Percentiles rank a stretch among this genome's conserved stretches.
phyloP scores from a whole-genome alignment of 2,113 vertebrate species.

The Melanotaenia duboulayi region DNA sequence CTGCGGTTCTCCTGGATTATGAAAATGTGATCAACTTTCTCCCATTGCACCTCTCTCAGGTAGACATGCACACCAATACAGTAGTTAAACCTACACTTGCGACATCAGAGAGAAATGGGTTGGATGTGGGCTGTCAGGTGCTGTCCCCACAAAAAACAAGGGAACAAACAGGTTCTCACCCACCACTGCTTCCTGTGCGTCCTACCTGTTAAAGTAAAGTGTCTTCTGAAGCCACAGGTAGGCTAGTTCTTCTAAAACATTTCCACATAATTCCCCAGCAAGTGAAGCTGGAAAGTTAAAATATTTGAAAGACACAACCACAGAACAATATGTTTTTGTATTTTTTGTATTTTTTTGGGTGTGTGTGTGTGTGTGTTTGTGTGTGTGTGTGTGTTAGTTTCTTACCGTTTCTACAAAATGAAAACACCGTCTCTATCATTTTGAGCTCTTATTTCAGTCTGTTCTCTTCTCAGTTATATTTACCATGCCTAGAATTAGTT shows the following conservation, averaged over 20 bases:
- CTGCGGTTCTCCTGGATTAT: constrained; percentile 50
- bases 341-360: too few relatives aligned
- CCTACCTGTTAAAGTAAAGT: not conserved
- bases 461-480: too few relatives aligned
- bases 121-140: constrained; percentile 39
- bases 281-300: not conserved
- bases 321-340: not conserved
- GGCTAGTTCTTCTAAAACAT: not conserved
- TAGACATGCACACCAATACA: constrained; percentile 4
- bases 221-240: constrained; percentile 2
- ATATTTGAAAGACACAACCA: not conserved
- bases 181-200: not conserved
- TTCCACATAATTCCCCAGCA: not conserved
- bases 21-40: constrained; percentile 57
- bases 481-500: too few relatives aligned
- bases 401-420: not conserved
- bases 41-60: constrained; percentile 12
- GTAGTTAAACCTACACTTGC: not conserved
- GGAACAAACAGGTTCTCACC: not conserved
- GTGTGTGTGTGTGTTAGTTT: too few relatives aligned
- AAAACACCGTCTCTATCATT: not conserved
- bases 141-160: constrained; percentile 50
- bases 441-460: too few relatives aligned
- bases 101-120: constrained; percentile 12
- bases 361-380: too few relatives aligned